A percentile compares a stretch with the other conserved stretches of the same genome.
Conservation (phyloP, 2,888 invertebrate genomes). For the Hypomecis atomaria region DNA sequence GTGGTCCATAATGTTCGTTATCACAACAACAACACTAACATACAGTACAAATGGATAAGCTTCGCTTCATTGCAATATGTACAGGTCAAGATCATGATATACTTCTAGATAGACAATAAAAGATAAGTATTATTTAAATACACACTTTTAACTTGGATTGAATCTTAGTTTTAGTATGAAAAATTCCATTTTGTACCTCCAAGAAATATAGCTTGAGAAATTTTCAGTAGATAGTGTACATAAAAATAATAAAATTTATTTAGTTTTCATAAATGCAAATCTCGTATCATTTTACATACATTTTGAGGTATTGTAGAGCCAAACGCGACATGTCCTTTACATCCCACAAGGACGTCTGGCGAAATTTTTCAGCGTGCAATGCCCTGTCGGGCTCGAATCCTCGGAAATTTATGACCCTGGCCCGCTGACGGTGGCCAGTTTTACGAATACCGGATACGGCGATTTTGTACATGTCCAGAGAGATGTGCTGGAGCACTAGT, state of each 20-base stretch:
- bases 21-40: no score
- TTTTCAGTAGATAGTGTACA: no score
- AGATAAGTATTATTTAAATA: no score
- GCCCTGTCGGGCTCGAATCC: slow-evolving; percentile 76
- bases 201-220: no score
- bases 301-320: slow-evolving; percentile 14
- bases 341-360: slow-evolving; percentile 56
- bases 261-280: not conserved
- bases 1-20: no score
- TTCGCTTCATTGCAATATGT: no score
- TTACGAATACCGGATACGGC: slow-evolving; percentile 64
- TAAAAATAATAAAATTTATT: not conserved
- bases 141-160: no score
- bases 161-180: no score
- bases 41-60: no score
- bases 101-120: no score
- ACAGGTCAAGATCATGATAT: no score
- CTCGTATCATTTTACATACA: not conserved
- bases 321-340: slow-evolving; percentile 43
- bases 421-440: slow-evolving; percentile 69
- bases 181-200: no score
- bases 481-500: slow-evolving; percentile 46
- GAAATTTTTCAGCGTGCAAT: slow-evolving; percentile 78
- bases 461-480: slow-evolving; percentile 63
- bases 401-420: slow-evolving; percentile 76